Evolutionary conservation across 35 echinoderm and acorn worm species (phyloP).

Genomic region (Apostichopus parvimensis): DNA sequence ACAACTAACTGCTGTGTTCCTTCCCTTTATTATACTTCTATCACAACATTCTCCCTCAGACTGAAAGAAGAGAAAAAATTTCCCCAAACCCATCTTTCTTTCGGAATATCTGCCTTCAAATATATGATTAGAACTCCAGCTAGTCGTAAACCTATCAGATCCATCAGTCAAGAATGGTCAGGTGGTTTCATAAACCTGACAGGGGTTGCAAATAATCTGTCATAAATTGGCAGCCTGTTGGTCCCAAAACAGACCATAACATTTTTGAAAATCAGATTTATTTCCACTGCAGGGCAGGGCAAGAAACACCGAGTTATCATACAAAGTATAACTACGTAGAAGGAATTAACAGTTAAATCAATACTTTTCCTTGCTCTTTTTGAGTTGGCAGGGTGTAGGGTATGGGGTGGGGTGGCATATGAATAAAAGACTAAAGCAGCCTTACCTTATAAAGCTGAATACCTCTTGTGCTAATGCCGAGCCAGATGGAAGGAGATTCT

Average conservation of each 20-base stretch:
- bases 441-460: conserved; percentile 97
- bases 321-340: too few relatives aligned
- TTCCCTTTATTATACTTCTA: too few relatives aligned
- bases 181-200: not conserved
- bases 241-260: not conserved
- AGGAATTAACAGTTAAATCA: too few relatives aligned
- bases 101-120: too few relatives aligned
- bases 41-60: too few relatives aligned
- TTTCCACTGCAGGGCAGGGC: not conserved
- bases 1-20: too few relatives aligned
- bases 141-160: not conserved
- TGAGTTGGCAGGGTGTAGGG: not conserved
- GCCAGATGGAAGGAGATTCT: conserved; percentile 90
- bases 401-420: not conserved
- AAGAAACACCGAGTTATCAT: not conserved
- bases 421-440: not conserved
- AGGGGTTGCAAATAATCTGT: not conserved
- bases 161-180: not conserved
- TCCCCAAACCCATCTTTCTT: too few relatives aligned
- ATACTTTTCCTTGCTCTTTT: not conserved
- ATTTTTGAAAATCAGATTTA: not conserved
- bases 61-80: too few relatives aligned
- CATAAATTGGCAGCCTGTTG: not conserved
- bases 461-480: conserved; percentile 93
- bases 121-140: not conserved